A percentile compares a stretch with the other conserved stretches of the same genome.
phyloP scores from a whole-genome alignment of 2,888 invertebrate genomes.

The Scaeva pyrastri region DNA sequence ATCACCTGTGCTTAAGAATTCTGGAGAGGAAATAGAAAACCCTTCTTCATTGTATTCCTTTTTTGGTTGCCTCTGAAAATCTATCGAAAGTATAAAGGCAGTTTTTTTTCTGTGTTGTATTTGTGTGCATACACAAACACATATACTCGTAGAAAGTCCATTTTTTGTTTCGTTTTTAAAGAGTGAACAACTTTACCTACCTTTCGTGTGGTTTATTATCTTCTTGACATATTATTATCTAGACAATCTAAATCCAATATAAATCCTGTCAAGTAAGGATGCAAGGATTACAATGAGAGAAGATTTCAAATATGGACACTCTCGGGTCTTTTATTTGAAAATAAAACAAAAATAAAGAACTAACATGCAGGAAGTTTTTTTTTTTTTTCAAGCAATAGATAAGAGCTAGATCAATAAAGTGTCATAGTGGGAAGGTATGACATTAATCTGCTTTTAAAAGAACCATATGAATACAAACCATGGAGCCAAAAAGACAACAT shows the following conservation, averaged over 20 bases:
- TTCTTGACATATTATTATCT: conserved; percentile 36
- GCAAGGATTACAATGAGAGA: conserved; percentile 5
- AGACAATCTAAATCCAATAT: conserved; percentile 46
- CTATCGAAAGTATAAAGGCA: not conserved
- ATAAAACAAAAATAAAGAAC: not conserved
- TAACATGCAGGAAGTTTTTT: not conserved
- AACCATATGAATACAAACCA: not conserved
- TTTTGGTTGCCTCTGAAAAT: not conserved
- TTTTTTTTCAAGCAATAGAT: conserved; percentile 4
- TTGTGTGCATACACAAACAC: too few relatives aligned
- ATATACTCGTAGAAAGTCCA: too few relatives aligned
- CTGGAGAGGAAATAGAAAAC: not conserved
- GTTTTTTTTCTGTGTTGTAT: not conserved
- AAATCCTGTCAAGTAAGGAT: conserved; percentile 18
- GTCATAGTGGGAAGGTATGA: not conserved
- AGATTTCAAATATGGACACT: conserved; percentile 22
- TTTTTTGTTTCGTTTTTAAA: not conserved
- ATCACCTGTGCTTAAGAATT: conserved; percentile 41
- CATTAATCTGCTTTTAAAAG: not conserved
- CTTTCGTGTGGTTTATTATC: conserved; percentile 29
- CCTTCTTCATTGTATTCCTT: conserved; percentile 14
- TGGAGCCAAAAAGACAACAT: not conserved
- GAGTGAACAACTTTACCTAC: conserved; percentile 33
- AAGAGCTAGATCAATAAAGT: conserved; percentile 13
- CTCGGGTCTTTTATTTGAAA: conserved; percentile 9